Evolutionary conservation across 2,113 vertebrate genomes (phyloP).

Genomic region (Brevimyrus niger): DNA sequence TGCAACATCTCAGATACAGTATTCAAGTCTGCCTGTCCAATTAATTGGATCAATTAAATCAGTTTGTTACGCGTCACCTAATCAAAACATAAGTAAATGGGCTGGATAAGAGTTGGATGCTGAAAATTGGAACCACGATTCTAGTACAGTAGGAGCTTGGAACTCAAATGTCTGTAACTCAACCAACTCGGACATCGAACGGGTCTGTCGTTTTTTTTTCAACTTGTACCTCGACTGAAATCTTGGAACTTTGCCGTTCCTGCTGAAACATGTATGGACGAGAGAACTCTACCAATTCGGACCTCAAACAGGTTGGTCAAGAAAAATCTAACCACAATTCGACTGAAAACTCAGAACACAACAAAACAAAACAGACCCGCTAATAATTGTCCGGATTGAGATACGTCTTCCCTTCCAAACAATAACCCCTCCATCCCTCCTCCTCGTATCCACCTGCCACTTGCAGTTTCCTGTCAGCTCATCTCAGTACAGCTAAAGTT

Average conservation of each 20-base stretch:
- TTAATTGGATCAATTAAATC: not conserved
- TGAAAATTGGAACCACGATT: not conserved
- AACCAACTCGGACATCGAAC: too few relatives aligned
- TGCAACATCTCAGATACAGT: not conserved
- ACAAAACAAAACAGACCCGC: not conserved
- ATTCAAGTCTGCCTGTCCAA: too few relatives aligned
- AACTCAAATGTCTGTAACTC: too few relatives aligned
- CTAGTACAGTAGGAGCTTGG: not conserved
- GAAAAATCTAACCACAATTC: too few relatives aligned
- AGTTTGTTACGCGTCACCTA: not conserved
- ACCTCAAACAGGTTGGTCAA: too few relatives aligned
- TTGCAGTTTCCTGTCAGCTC: not conserved
- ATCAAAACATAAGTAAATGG: not conserved
- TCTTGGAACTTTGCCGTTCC: too few relatives aligned
- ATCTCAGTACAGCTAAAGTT: not conserved
- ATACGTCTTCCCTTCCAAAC: not conserved
- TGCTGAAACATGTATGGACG: too few relatives aligned
- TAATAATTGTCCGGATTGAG: not conserved
- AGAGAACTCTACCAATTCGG: too few relatives aligned
- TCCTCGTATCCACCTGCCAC: not conserved
- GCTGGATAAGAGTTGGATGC: not conserved
- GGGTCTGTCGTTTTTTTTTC: too few relatives aligned
- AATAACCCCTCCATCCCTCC: not conserved
- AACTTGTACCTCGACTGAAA: too few relatives aligned
- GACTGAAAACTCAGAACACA: not conserved